Conservation (phyloP, 2,113 vertebrate genomes). For the Thunnus maccoyii region DNA sequence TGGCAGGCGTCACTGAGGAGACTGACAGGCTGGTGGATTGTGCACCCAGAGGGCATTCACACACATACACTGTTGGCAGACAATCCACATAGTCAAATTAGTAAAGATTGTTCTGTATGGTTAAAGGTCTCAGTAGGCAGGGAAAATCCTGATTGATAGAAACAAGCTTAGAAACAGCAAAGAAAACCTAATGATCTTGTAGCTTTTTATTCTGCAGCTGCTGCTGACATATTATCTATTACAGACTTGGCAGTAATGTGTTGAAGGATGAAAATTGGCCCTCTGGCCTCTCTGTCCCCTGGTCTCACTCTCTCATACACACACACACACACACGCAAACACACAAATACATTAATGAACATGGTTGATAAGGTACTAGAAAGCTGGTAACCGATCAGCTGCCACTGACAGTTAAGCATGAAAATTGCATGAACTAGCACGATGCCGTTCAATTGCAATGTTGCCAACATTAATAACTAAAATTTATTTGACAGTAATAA, state of each 20-base stretch:
- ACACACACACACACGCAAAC: neutral
- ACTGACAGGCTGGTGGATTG: constrained; percentile 54
- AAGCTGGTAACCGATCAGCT: too few relatives aligned
- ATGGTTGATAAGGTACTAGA: constrained; percentile 9
- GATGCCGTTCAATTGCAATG: too few relatives aligned
- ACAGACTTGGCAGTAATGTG: constrained; percentile 38
- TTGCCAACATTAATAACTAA: too few relatives aligned
- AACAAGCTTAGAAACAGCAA: constrained; percentile 32
- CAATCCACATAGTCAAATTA: constrained; percentile 68
- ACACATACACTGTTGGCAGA: constrained; percentile 46
- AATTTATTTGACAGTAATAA: too few relatives aligned
- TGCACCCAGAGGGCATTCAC: constrained; percentile 37
- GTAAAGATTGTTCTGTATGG: constrained; percentile 62
- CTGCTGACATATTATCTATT: constrained; percentile 50
- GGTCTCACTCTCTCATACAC: neutral
- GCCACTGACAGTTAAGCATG: too few relatives aligned
- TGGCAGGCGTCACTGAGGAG: constrained; percentile 50
- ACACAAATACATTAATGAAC: constrained; percentile 32
- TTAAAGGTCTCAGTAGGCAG: constrained; percentile 61
- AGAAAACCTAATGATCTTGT: constrained; percentile 53
- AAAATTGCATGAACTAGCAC: too few relatives aligned
- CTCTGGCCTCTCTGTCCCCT: neutral
- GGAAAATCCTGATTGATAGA: constrained; percentile 52
- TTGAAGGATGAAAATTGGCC: constrained; percentile 19
- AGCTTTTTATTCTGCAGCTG: constrained; percentile 36